Evolutionary conservation across 2,113 vertebrate species (phyloP), one percentile per base, ranked within the genome.

Genomic region (human): DNA sequence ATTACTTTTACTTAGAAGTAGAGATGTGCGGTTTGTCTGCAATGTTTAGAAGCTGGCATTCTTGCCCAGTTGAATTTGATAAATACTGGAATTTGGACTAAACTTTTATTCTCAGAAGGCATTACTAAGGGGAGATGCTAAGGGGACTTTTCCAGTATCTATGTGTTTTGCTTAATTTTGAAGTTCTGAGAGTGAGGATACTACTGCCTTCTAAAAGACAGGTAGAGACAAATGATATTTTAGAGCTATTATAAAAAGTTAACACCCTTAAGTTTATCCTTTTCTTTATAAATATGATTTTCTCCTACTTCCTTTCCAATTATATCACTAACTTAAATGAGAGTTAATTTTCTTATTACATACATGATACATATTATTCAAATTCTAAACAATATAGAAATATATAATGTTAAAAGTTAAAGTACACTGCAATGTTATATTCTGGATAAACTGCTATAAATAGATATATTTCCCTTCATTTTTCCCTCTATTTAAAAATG

Each of bases 291-390:
- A 64, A 70, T 78, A 78, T 70, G 14, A 57, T 57, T 82, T 95
- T 96, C 32, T 87, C 38, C 64, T 79, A 22, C 23, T 45, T 38
- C 20, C 40, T 52, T 27, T 73, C 27, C 5, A 50, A 32, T 87
- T 85, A 48, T 82, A 40, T 73, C 8, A 82, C 5, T 89, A 90
- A 91, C 40, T 76, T 88, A 81, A 91, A 61, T 55, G 48, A 38
- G 88, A 82, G 11, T n/a, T 90, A 7, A 27, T 92, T 97, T 94
- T 82, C 52, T 94, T 76, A 76, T 73, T 96, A 91, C 30, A 76
- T 22, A 30, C 32, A 52, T 27, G 48, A 38, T 86, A 35, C 4
- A 52, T 93, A 52, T 43, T 90, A 80, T 76, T 88, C 30, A 72
- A 79, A 70, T 73, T 45, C 61, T 48, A 83, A 72, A 93, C 25